Evolutionary conservation across 2,888 invertebrate genomes (phyloP).

Genomic region (Cerceris rybyensis): DNA sequence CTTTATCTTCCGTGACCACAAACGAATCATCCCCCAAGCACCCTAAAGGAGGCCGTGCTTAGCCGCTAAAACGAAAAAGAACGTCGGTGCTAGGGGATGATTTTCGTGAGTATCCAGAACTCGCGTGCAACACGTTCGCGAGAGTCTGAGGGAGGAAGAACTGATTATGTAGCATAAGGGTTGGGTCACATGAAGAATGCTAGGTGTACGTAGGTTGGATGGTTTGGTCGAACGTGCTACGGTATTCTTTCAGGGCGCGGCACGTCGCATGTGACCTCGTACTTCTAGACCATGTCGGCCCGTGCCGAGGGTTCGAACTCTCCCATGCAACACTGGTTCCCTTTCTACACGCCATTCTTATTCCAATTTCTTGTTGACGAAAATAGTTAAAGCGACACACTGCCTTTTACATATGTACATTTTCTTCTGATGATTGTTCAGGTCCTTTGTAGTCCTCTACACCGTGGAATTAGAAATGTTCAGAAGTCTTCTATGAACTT

Average conservation of each 20-base stretch:
- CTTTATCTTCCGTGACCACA: constrained; percentile 3
- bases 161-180: constrained; percentile 68
- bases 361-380: neutral
- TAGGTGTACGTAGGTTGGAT: constrained; percentile 43
- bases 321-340: constrained; percentile 8
- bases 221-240: constrained; percentile 17
- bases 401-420: no score
- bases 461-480: no score
- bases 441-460: no score
- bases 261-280: constrained; percentile 56
- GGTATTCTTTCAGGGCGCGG: constrained; percentile 49
- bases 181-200: constrained; percentile 61
- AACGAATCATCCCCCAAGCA: neutral
- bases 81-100: constrained; percentile 3
- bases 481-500: no score
- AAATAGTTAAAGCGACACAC: neutral
- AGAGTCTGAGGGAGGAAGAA: constrained; percentile 50
- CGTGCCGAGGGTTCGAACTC: constrained; percentile 4
- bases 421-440: no score
- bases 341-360: neutral
- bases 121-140: constrained; percentile 66
- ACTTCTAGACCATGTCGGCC: constrained; percentile 12
- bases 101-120: constrained; percentile 49
- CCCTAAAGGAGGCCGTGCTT: no score
- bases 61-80: neutral